Conservation (phyloP, 1,140 invertebrate species). For the Metaphire vulgaris region DNA sequence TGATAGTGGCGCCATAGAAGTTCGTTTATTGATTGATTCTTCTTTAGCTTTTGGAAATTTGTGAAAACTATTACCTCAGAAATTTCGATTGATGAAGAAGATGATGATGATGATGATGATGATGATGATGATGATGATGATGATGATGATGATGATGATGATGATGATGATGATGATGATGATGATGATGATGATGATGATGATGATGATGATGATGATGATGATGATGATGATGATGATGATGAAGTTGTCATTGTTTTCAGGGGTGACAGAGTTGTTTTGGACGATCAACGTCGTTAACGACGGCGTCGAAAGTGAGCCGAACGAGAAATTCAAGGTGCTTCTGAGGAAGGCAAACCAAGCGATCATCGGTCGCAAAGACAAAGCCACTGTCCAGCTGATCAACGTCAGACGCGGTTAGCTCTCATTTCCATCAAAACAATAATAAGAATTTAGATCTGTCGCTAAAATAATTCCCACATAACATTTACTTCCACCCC, state of each 20-base stretch:
- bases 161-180: constrained; percentile 12
- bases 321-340: neutral
- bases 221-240: constrained; percentile 12
- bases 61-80: no score
- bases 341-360: neutral
- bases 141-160: neutral
- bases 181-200: constrained; percentile 1
- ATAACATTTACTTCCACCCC: neutral
- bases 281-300: constrained; percentile 39
- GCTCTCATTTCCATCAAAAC: no score
- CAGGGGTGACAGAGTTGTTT: constrained; percentile 37
- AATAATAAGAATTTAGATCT: neutral
- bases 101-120: neutral
- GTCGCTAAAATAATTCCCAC: neutral
- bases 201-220: constrained; percentile 8
- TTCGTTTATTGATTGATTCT: no score
- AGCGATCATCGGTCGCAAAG: neutral
- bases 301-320: constrained; percentile 35
- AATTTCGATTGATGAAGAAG: neutral
- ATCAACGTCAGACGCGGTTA: neutral
- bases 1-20: no score
- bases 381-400: neutral
- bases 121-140: constrained; percentile 9
- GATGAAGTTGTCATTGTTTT: neutral
- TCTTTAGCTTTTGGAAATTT: no score